phyloP scores from a whole-genome alignment of 2,113 vertebrate genomes.

The Erpornis zantholeuca region DNA sequence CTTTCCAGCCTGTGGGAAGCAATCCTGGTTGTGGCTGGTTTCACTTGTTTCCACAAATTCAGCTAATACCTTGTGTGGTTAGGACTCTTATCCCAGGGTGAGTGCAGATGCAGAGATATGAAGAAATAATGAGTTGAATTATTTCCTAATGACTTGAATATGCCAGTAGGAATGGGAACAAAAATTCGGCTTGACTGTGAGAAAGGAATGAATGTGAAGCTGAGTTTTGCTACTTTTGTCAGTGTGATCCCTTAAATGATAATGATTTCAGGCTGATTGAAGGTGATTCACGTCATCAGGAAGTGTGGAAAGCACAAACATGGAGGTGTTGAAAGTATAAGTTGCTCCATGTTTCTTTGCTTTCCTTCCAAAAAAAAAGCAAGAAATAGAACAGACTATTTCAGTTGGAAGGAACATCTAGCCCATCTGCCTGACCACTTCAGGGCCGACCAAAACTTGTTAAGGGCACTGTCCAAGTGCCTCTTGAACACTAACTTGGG shows the following conservation, averaged over 20 bases:
- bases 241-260: not conserved
- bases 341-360: not conserved
- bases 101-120: not conserved
- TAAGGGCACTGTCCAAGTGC: not conserved
- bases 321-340: not conserved
- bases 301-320: not conserved
- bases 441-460: not conserved
- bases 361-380: not conserved
- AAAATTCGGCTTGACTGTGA: not conserved
- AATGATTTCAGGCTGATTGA: not conserved
- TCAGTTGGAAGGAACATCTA: not conserved
- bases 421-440: not conserved
- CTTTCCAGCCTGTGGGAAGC: not conserved
- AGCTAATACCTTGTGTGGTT: not conserved
- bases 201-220: not conserved
- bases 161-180: not conserved
- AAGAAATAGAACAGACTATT: not conserved
- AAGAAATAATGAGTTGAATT: not conserved
- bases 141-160: not conserved
- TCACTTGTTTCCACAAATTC: not conserved
- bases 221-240: not conserved
- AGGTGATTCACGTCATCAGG: not conserved
- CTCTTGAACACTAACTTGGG: not conserved
- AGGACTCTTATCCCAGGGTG: not conserved
- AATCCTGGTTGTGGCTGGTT: not conserved